Conservation (phyloP, 2,797 vertebrate species). For the Xenopus petersii region DNA sequence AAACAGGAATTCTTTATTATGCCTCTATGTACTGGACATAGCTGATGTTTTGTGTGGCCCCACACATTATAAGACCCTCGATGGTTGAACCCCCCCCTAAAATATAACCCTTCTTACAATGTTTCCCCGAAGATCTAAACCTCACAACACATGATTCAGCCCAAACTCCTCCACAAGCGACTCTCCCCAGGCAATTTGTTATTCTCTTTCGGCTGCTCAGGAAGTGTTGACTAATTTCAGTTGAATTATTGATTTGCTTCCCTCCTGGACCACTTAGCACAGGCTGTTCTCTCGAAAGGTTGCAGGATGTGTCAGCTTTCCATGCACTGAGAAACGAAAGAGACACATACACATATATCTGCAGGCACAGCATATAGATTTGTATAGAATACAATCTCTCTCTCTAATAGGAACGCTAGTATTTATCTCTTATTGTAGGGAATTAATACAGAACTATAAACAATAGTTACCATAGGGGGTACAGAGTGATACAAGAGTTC, state of each 20-base stretch:
- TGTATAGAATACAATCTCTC: background rate
- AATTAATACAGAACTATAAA: no score
- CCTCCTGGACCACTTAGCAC: slow-evolving; percentile 38
- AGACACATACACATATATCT: background rate
- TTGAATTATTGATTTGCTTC: slow-evolving; percentile 38
- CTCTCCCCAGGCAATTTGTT: slow-evolving; percentile 35
- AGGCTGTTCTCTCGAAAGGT: slow-evolving; percentile 40
- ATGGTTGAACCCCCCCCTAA: background rate
- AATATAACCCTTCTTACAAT: no score
- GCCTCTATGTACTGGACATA: no score
- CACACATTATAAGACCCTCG: no score
- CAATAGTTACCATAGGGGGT: no score
- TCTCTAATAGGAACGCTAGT: no score
- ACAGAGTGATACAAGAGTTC: no score
- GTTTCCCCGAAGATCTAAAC: background rate
- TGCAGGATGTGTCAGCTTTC: slow-evolving; percentile 46
- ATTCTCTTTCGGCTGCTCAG: slow-evolving; percentile 35
- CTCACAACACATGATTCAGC: background rate
- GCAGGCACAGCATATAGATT: background rate
- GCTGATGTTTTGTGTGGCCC: no score
- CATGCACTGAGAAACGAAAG: slow-evolving; percentile 7
- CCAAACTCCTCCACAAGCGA: slow-evolving; percentile 2
- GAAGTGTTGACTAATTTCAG: slow-evolving; percentile 46
- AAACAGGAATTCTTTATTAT: no score
- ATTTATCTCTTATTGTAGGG: no score